Percentiles rank a stretch among this genome's conserved stretches.
Evolutionary conservation across 2,888 invertebrate genomes (phyloP).

Genomic region (Ernsta delagoae): DNA sequence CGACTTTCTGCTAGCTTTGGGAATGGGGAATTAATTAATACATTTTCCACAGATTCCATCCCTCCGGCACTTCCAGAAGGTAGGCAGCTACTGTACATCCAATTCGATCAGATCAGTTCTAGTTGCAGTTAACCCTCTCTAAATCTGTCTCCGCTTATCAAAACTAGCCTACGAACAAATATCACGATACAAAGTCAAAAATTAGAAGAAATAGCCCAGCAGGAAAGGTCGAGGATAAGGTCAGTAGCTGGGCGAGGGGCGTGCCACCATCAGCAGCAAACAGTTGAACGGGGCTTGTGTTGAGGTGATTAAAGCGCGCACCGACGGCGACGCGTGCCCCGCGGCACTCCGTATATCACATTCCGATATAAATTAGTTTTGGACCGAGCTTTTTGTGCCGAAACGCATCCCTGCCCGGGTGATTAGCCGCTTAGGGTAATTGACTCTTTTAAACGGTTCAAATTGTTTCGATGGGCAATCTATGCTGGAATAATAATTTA

Average conservation of each 20-base stretch:
- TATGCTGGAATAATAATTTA: background rate
- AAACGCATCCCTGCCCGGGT: conserved; percentile 56
- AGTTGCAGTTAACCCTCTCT: background rate
- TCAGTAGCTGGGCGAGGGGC: conserved; percentile 40
- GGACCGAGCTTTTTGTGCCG: conserved; percentile 69
- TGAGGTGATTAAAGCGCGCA: conserved; percentile 72
- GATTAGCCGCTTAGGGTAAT: conserved; percentile 59
- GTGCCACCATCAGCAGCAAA: conserved; percentile 66
- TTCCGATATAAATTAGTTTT: conserved; percentile 84
- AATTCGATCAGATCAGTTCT: background rate
- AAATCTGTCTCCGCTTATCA: background rate
- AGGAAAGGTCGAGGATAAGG: conserved; percentile 35
- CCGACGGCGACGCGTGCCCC: conserved; percentile 53
- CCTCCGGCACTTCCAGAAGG: too few species aligned
- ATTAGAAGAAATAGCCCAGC: conserved; percentile 15
- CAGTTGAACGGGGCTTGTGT: conserved; percentile 64
- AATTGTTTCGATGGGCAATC: background rate
- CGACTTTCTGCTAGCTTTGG: too few species aligned
- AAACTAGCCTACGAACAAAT: background rate
- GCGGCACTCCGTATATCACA: conserved; percentile 73
- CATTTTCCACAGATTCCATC: too few species aligned
- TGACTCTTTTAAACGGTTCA: conserved; percentile 7
- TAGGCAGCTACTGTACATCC: too few species aligned
- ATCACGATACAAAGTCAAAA: conserved; percentile 7
- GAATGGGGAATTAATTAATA: too few species aligned